These are phyloP conservation scores for Phalera bucephala DNA, from an alignment of 2,888 invertebrate species.

Conservation along the genomic window DNA sequence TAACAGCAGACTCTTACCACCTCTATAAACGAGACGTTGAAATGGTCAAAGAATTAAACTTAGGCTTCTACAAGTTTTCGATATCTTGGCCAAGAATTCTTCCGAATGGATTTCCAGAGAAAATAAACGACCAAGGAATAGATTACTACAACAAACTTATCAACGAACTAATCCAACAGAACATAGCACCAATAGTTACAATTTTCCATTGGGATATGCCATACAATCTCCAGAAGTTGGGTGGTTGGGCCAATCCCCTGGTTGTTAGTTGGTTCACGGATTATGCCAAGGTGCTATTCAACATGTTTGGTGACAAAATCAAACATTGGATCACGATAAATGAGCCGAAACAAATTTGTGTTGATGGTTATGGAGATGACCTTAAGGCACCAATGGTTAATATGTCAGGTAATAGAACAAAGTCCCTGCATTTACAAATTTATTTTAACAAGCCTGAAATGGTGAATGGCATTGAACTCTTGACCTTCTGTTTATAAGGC, in stretches of 20 bases:
- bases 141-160: slow-evolving; percentile 86
- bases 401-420: slow-evolving; percentile 42
- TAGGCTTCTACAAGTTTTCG: slow-evolving; percentile 83
- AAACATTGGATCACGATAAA: slow-evolving; percentile 84
- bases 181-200: slow-evolving; percentile 83
- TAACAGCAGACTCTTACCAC: slow-evolving; percentile 86
- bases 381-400: slow-evolving; percentile 60
- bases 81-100: slow-evolving; percentile 86
- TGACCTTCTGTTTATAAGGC: too few relatives aligned
- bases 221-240: slow-evolving; percentile 73
- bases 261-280: slow-evolving; percentile 80
- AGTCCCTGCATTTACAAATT: too few relatives aligned
- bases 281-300: slow-evolving; percentile 78
- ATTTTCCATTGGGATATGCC: slow-evolving; percentile 86
- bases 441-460: too few relatives aligned
- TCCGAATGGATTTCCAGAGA: slow-evolving; percentile 79
- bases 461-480: too few relatives aligned
- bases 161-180: slow-evolving; percentile 76
- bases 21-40: slow-evolving; percentile 79
- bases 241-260: slow-evolving; percentile 83
- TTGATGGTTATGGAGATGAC: slow-evolving; percentile 55
- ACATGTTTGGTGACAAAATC: slow-evolving; percentile 72
- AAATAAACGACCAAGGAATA: slow-evolving; percentile 82
- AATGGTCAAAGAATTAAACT: slow-evolving; percentile 62
- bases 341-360: slow-evolving; percentile 74